These are phyloP conservation scores for Ptychodera flava DNA, from an alignment of 35 echinoderm and acorn worm genomes.

Conservation along the genomic window DNA sequence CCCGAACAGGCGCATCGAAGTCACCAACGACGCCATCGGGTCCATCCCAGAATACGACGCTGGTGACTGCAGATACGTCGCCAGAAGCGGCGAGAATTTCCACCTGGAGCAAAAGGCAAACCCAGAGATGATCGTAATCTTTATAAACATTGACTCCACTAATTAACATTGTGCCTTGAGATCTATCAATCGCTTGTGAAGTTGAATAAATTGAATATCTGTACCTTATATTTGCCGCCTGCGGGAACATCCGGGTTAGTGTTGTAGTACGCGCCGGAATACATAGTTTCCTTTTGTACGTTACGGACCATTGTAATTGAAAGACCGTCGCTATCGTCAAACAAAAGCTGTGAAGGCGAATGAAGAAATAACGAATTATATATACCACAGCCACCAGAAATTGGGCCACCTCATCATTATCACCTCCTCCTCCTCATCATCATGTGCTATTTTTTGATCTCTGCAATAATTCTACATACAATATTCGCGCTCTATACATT, in stretches of 20 bases:
- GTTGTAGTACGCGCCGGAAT: conserved; percentile 4
- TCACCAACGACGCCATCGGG: conserved; percentile 35
- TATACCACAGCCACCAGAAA: too few relatives aligned
- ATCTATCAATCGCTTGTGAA: too few relatives aligned
- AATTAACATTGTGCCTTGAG: background rate
- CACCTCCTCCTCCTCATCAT: too few relatives aligned
- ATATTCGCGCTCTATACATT: too few relatives aligned
- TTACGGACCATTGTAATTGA: conserved; percentile 22
- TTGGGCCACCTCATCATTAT: too few relatives aligned
- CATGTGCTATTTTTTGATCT: too few relatives aligned
- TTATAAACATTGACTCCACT: background rate
- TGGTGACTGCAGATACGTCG: conserved; percentile 20
- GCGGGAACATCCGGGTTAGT: background rate
- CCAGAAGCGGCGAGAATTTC: conserved; percentile 27
- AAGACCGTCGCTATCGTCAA: conserved; percentile 2
- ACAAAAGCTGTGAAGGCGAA: too few relatives aligned
- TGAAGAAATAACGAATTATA: too few relatives aligned
- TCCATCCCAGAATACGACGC: conserved; percentile 53
- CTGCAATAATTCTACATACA: too few relatives aligned
- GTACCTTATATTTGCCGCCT: conserved; percentile 9
- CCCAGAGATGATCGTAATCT: too few relatives aligned
- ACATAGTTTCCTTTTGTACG: background rate
- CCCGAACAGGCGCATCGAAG: background rate
- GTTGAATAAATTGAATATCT: too few relatives aligned
- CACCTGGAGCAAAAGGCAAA: conserved; percentile 9